Evolutionary conservation across 2,888 invertebrate genomes (phyloP).

Genomic region (Theretra japonica): DNA sequence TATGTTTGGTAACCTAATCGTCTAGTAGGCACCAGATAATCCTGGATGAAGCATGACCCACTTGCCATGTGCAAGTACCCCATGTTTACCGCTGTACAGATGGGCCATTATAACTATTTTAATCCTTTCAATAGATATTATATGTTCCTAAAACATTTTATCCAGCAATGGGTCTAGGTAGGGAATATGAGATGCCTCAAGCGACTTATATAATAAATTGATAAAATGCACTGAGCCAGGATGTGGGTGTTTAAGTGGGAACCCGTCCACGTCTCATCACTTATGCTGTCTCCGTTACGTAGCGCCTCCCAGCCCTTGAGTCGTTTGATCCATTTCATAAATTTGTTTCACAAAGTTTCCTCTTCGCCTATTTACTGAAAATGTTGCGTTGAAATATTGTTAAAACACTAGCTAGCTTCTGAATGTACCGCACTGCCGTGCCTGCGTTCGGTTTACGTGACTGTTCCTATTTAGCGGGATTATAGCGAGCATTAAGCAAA

Average conservation of each 20-base stretch:
- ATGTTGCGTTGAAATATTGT: slow-evolving; percentile 58
- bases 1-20: too few species aligned
- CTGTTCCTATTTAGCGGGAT: neutral
- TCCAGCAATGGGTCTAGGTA: too few species aligned
- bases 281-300: slow-evolving; percentile 34
- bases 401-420: slow-evolving; percentile 44
- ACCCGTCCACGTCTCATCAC: slow-evolving; percentile 33
- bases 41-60: too few species aligned
- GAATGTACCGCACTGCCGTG: slow-evolving; percentile 31
- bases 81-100: too few species aligned
- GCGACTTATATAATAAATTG: neutral
- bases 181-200: neutral
- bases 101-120: too few species aligned
- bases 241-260: neutral
- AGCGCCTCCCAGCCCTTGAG: slow-evolving; percentile 51
- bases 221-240: neutral
- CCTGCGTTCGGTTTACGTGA: neutral
- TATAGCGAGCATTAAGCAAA: neutral
- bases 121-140: too few species aligned
- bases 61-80: too few species aligned
- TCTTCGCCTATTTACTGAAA: slow-evolving; percentile 57
- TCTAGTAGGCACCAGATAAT: too few species aligned
- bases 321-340: slow-evolving; percentile 74
- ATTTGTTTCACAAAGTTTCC: slow-evolving; percentile 67
- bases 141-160: too few species aligned